These are phyloP conservation scores for Chymomyza procnemis DNA, from an alignment of 2,888 invertebrate species.

Conservation along the genomic window DNA sequence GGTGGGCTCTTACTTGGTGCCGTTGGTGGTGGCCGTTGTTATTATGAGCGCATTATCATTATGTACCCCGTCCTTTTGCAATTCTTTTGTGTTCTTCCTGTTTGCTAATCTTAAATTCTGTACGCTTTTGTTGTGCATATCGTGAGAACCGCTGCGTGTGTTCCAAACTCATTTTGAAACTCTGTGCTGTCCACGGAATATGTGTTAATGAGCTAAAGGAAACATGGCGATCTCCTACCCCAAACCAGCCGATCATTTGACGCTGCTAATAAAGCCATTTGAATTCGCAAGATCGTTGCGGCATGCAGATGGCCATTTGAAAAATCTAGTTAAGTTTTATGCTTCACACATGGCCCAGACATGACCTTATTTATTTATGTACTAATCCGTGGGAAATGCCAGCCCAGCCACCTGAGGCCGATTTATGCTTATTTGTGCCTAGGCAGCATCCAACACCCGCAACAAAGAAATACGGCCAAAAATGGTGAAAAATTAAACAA, in stretches of 20 bases:
- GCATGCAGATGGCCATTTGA: conserved; percentile 33
- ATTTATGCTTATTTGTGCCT: conserved; percentile 54
- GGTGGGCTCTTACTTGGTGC: conserved; percentile 38
- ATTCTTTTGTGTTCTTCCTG: conserved; percentile 61
- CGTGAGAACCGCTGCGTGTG: conserved; percentile 77
- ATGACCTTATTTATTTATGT: conserved; percentile 71
- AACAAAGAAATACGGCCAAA: conserved; percentile 29
- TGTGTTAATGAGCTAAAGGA: conserved; percentile 75
- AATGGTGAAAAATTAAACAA: conserved; percentile 58
- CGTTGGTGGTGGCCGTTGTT: conserved; percentile 61
- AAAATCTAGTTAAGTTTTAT: conserved; percentile 61
- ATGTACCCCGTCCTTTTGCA: conserved; percentile 51
- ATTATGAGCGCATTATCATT: conserved; percentile 64
- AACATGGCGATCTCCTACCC: conserved; percentile 49
- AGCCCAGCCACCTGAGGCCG: conserved; percentile 66
- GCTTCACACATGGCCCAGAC: not conserved
- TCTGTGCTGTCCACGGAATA: conserved; percentile 24
- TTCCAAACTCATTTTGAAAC: conserved; percentile 40
- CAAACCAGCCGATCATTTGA: conserved; percentile 45
- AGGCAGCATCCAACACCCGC: conserved; percentile 48
- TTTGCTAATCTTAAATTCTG: conserved; percentile 71
- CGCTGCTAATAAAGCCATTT: conserved; percentile 59
- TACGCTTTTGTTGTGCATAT: conserved; percentile 41
- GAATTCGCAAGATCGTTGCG: conserved; percentile 2
- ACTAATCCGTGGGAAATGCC: conserved; percentile 68